Conservation (phyloP, 2,888 invertebrate genomes). For the Microchrysa polita region DNA sequence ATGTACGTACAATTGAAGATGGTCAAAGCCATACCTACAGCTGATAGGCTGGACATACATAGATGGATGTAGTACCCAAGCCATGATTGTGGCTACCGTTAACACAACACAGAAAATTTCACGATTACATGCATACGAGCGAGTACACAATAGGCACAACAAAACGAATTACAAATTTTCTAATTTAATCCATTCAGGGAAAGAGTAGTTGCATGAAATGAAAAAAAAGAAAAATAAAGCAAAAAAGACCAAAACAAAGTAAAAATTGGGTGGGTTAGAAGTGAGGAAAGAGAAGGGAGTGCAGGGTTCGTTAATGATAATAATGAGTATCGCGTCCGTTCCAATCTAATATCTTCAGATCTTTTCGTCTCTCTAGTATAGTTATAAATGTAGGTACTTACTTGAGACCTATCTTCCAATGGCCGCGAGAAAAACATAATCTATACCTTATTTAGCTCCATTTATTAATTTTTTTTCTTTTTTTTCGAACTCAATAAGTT, state of each 20-base stretch:
- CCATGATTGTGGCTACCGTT: background rate
- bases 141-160: background rate
- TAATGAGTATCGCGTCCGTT: slow-evolving; percentile 28
- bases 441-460: too few relatives aligned
- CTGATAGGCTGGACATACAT: too few relatives aligned
- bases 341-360: background rate
- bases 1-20: too few relatives aligned
- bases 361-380: too few relatives aligned
- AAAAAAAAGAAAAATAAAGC: slow-evolving; percentile 12
- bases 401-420: background rate
- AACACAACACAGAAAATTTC: background rate
- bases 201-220: background rate
- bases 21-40: too few relatives aligned
- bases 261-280: too few relatives aligned
- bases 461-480: too few relatives aligned
- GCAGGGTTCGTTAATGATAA: background rate
- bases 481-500: too few relatives aligned
- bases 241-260: background rate
- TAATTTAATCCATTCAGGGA: slow-evolving; percentile 1
- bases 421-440: too few relatives aligned
- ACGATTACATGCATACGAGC: background rate
- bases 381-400: too few relatives aligned
- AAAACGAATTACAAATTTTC: slow-evolving; percentile 13
- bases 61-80: too few relatives aligned
- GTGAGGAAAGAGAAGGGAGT: background rate